These are phyloP conservation scores for Ceratoteleas bidentatus DNA, from an alignment of 1,140 invertebrate species.

Conservation along the genomic window DNA sequence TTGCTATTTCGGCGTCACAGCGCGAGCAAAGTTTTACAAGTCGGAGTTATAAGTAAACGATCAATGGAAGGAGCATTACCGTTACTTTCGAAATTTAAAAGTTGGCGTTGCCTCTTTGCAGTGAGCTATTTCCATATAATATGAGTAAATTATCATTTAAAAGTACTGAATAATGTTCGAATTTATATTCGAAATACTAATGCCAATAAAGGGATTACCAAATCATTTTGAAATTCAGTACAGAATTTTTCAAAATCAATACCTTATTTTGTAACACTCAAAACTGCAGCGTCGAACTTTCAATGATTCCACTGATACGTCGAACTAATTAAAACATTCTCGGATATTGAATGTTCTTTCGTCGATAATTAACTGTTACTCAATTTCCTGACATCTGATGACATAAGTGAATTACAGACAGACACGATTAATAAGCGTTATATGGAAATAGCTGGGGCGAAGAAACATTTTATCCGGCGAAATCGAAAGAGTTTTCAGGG, in stretches of 20 bases:
- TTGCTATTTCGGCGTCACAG: slow-evolving; percentile 26
- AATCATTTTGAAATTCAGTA: no score
- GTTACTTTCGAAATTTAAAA: slow-evolving; percentile 35
- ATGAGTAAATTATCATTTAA: no score
- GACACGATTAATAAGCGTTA: slow-evolving; percentile 35
- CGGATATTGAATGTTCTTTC: slow-evolving; percentile 41
- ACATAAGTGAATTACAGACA: slow-evolving; percentile 16
- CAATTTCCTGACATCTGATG: slow-evolving; percentile 35
- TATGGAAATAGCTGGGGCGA: slow-evolving; percentile 8
- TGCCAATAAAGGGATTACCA: no score
- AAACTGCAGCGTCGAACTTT: no score
- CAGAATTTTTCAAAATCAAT: no score
- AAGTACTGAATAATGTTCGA: no score
- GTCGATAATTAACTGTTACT: slow-evolving; percentile 36
- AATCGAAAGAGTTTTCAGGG: slow-evolving; percentile 29
- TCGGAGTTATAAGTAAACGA: slow-evolving; percentile 39
- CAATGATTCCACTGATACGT: slow-evolving; percentile 15
- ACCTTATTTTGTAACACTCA: no score
- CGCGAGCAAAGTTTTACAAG: slow-evolving; percentile 25
- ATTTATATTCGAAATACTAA: no score
- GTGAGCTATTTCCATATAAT: no score
- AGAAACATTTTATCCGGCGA: background rate
- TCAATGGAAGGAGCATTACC: slow-evolving; percentile 26
- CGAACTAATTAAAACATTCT: slow-evolving; percentile 26
- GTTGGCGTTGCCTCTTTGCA: background rate